Base-by-base conservation (phyloP, 2,888 invertebrate species). In the Halocaridina rubra region DNA sequence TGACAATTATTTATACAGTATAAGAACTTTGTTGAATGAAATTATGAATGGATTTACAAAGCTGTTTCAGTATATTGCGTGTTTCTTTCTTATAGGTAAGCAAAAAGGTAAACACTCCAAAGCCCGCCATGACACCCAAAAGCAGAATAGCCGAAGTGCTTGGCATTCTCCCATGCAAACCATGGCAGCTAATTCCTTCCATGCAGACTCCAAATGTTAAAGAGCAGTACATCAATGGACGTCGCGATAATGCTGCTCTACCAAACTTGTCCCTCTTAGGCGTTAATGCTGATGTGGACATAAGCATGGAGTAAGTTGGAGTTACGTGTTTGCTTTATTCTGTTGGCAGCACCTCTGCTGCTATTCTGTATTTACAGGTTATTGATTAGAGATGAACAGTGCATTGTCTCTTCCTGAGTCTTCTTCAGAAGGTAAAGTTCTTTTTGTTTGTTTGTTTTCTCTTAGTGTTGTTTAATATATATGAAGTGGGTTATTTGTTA, bases 221-320 rank as follows among this genome's bases (percentile, higher is more conserved):
- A 61, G 81, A 79, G 30, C 46, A 24, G 30, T 32, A 29, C 29
- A 46, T 64, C 22, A 74, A 59, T 27, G 39, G 57, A 30, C 71
- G 59, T 13, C 46, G 85, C 39, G 74, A 57, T 59, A 81, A 72
- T 71, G 69, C 85, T 67, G 85, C 81, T 22, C 77, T 85, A 8
- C 85, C 85, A 39, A 76, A 81, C 39, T 81, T 85, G 29, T 85
- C 85, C 64, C 85, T 85, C 53, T 78, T 85, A 22, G 85, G 85
- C 22, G 39, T 81, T 10, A 78, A 81, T 81, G 76, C 85, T 59
- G 85, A 85, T 29, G 77, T 85, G 27, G 85, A 85, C 24, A 29
- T 81, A 27, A 64, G 57, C 33, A 72, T 72, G 30, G 85, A 81
- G 85, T 85, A 72, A 85, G 85, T 85, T 67, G 16, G 53, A n/a